phyloP scores from a whole-genome alignment of 2,113 vertebrate genomes.

The Mesembrinibis cayennensis region DNA sequence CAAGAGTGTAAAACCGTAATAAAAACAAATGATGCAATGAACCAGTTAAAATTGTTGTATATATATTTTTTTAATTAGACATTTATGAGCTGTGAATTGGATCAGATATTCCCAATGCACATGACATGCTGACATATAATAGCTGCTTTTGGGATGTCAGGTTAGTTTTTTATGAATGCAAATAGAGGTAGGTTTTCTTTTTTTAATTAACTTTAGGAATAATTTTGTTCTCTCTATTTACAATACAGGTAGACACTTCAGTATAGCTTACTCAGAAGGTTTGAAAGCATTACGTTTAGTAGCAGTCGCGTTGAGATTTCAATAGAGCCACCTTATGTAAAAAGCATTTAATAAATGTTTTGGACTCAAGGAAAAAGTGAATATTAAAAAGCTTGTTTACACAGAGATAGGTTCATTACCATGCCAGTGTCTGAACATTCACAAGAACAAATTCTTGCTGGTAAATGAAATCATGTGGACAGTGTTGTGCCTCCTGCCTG shows the following conservation, averaged over 20 bases:
- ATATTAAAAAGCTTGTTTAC: neutral
- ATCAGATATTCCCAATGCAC: conserved; percentile 61
- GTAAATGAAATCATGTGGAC: neutral
- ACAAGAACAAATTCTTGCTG: neutral
- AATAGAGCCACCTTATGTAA: neutral
- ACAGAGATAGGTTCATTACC: neutral
- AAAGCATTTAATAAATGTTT: neutral
- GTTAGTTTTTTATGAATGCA: conserved; percentile 48
- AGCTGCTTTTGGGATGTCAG: conserved; percentile 40
- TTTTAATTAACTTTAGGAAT: conserved; percentile 31
- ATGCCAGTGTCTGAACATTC: neutral
- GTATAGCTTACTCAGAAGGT: neutral
- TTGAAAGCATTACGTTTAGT: neutral
- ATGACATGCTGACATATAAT: conserved; percentile 44
- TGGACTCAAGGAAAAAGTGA: neutral
- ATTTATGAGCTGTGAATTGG: conserved; percentile 58
- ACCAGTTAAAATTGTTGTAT: conserved; percentile 59
- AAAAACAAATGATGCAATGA: conserved; percentile 71
- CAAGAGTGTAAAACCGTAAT: conserved; percentile 47
- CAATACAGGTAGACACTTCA: neutral
- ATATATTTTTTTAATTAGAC: conserved; percentile 69
- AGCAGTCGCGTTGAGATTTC: neutral
- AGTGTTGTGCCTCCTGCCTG: neutral
- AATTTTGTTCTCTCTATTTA: neutral
- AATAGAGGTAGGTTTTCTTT: neutral